Evolutionary conservation across 92 coral and sea anemone genomes (phyloP).

Genomic region (Palythoa caribaeorum): DNA sequence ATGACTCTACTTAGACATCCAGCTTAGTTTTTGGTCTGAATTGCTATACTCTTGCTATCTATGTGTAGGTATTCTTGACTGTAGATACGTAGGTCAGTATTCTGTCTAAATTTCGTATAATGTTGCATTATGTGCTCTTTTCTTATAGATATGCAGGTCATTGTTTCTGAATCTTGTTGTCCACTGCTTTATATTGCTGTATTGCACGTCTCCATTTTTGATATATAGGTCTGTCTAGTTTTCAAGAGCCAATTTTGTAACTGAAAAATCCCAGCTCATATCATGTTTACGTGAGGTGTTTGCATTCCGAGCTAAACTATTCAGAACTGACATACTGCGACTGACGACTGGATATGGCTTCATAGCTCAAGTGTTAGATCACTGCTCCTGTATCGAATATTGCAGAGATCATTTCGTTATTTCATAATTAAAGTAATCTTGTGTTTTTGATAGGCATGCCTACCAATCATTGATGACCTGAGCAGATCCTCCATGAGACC

Average conservation of each 20-base stretch:
- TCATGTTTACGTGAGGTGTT: too few species aligned
- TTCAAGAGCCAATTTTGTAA: too few species aligned
- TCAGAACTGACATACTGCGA: too few species aligned
- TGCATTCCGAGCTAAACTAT: too few species aligned
- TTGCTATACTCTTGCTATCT: too few species aligned
- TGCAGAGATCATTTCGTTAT: too few species aligned
- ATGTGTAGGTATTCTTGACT: conserved; percentile 78
- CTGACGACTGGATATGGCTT: too few species aligned
- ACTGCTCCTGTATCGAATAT: too few species aligned
- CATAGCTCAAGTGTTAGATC: too few species aligned
- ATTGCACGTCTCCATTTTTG: conserved; percentile 81
- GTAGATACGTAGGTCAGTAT: conserved; percentile 59
- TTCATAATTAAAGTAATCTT: background rate
- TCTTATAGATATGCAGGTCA: background rate
- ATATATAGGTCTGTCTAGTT: conserved; percentile 47
- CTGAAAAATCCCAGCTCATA: too few species aligned
- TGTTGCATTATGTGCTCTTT: background rate
- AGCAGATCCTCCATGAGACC: conserved; percentile 97
- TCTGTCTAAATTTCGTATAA: background rate
- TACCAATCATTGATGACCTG: conserved; percentile 96
- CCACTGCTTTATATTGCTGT: too few species aligned
- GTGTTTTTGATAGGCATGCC: conserved; percentile 73
- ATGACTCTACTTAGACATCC: conserved; percentile 82
- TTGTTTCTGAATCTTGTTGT: too few species aligned
- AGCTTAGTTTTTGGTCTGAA: background rate